phyloP scores from a whole-genome alignment of 2,888 invertebrate species.

The Adelphocoris suturalis region DNA sequence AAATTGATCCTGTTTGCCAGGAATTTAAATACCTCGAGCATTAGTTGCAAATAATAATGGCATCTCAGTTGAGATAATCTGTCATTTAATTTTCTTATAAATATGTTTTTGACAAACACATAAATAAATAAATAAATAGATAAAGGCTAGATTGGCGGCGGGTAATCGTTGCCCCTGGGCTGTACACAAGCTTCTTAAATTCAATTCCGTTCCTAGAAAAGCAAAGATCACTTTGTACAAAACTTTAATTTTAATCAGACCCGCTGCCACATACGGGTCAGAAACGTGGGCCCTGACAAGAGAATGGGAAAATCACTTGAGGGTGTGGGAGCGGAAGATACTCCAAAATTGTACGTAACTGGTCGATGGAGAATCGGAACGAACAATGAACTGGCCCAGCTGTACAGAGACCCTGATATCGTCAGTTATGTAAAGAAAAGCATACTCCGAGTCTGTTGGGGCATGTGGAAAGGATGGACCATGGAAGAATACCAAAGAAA shows the following conservation, averaged over 20 bases:
- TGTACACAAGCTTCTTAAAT: not conserved
- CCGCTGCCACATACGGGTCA: not conserved
- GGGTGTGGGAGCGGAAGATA: constrained; percentile 1
- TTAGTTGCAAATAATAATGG: not conserved
- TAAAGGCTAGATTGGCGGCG: not conserved
- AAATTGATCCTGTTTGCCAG: too few species aligned
- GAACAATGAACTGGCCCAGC: too few species aligned
- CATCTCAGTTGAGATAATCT: not conserved
- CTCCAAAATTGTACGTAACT: not conserved
- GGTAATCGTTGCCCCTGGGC: not conserved
- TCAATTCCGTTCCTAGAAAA: not conserved
- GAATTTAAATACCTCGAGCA: constrained; percentile 32
- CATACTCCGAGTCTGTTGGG: too few species aligned
- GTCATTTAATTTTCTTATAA: too few species aligned
- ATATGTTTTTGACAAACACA: too few species aligned
- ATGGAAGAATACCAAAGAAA: not conserved
- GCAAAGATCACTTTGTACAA: not conserved
- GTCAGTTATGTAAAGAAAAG: not conserved
- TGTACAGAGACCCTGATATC: not conserved
- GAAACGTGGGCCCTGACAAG: not conserved
- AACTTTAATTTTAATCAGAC: not conserved
- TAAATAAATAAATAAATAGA: too few species aligned
- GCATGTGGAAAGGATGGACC: not conserved
- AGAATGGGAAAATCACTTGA: not conserved
- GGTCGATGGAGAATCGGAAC: not conserved